Conservation (phyloP, 2,888 invertebrate genomes). For the Stenchaetothrips biformis region DNA sequence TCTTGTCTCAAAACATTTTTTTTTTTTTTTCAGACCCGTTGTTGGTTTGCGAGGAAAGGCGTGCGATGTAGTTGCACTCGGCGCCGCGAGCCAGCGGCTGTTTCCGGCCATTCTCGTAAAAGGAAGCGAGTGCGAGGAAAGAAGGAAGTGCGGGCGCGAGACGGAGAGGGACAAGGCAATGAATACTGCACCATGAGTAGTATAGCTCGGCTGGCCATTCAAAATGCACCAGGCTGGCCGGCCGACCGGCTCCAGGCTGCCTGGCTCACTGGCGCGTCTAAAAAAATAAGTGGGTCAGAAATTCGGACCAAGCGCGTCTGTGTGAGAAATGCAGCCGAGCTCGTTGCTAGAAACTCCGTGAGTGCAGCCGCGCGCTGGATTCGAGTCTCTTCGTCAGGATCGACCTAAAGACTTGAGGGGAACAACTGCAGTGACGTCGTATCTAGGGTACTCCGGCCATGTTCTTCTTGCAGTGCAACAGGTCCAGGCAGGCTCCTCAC, state of each 20-base stretch:
- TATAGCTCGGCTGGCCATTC: not conserved
- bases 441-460: no score
- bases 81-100: no score
- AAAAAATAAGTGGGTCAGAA: not conserved
- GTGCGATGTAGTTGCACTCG: no score
- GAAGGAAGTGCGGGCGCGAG: not conserved
- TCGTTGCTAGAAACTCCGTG: no score
- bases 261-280: no score
- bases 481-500: no score
- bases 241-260: not conserved
- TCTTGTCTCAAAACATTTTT: no score
- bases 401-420: not conserved
- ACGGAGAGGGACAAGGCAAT: not conserved
- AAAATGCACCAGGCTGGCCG: not conserved
- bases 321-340: not conserved
- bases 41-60: no score
- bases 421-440: no score
- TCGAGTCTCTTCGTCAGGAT: not conserved
- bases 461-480: no score
- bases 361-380: not conserved
- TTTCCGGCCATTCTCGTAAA: no score
- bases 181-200: not conserved
- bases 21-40: no score
- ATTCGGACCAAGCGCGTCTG: not conserved
- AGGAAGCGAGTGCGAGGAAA: not conserved